Base-by-base conservation (phyloP, 2,113 vertebrate genomes). In the Fregata magnificens region DNA sequence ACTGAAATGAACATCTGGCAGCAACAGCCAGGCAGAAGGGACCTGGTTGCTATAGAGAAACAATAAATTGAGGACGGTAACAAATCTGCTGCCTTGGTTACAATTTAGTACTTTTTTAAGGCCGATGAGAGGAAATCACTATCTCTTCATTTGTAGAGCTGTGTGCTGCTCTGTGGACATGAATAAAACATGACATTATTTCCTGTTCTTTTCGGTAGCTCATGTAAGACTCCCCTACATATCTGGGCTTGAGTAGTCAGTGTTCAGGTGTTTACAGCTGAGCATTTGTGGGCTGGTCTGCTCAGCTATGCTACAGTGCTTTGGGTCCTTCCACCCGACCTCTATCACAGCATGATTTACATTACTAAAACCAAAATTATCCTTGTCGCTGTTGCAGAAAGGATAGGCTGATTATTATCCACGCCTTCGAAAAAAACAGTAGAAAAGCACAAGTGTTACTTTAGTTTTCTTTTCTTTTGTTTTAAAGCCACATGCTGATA, bases 1-100 rank as follows among this genome's bases (percentile, higher is more conserved):
- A 69, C 40, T 53, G 89, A 85, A 93, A 95, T 77, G n/a, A 96
- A 95, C 96, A 97, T 96, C 86, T 97, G 97, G 86, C 69, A 79
- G 44, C 61, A 88, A 45, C 49, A 76, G 86, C 72, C 86, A 63
- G 58, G 66, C 88, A 94, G 83, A 74, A 87, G 70, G 93, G 74
- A 88, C 62, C n/a, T 32, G 78, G 81, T 94, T 95, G 62, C 89
- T 93, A 62, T 26, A 58, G 94, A 82, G 74, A 90, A 95, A 90
- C 1, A 5, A 94, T 94, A 70, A 65, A 87, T 94, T 94, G 82
- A 58, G 66, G 74, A 80, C 2, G 20, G 53, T 82, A 96, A 88
- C 62, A 94, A 82, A 87, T 90, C 66, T 85, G 70, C 78, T 95
- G 81, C 74, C 62, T 82, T 55, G 34, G 66, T 87, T 95, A 94